Evolutionary conservation across 2,888 invertebrate genomes (phyloP), one percentile per base, ranked within the genome.

Genomic region (Zygogramma bicolorata): DNA sequence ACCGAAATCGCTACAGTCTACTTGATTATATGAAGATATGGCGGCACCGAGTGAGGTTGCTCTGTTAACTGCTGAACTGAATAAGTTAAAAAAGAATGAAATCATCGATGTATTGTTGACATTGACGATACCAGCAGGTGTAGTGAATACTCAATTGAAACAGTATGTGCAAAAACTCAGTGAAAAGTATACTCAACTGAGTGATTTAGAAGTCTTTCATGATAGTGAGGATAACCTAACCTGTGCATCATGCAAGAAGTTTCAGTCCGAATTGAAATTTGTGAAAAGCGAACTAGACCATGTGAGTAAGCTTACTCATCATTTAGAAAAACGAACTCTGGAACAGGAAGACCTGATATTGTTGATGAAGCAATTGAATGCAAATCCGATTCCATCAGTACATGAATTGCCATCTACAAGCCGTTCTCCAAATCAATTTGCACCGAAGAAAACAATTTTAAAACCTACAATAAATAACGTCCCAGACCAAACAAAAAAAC

Each of bases 81-180:
- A 58, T 58, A 58, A 60, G 13, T 60, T 60, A 15, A 60, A 60
- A 38, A 60, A 60, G n/a, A n/a, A n/a, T n/a, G n/a, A 60, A 60
- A 60, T 60, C 5, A 60, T 34, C 34, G 60, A 60, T 34, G 10
- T 60, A 60, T n/a, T n/a, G n/a, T n/a, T n/a, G n/a, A n/a, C n/a
- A n/a, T n/a, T n/a, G n/a, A n/a, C n/a, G n/a, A n/a, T 34, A 34
- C 60, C 60, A 31, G 59, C 15, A 15, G 15, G 10, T 10, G 60
- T 60, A 7, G 34, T 34, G 6, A 60, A 60, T n/a, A 8, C 34
- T 34, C 15, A 60, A 22, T 20, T 60, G 34, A 34, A 60, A 60
- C 60, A 60, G 7, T 60, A 60, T 60, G 60, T 34, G 34, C 31
- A 60, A 10, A 34, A 60, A 60, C 34, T 60, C 4, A 34, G 60